A percentile compares a stretch with the other conserved stretches of the same genome.
phyloP scores from a whole-genome alignment of 2,797 vertebrate species.

The Syndactyla subalaris region DNA sequence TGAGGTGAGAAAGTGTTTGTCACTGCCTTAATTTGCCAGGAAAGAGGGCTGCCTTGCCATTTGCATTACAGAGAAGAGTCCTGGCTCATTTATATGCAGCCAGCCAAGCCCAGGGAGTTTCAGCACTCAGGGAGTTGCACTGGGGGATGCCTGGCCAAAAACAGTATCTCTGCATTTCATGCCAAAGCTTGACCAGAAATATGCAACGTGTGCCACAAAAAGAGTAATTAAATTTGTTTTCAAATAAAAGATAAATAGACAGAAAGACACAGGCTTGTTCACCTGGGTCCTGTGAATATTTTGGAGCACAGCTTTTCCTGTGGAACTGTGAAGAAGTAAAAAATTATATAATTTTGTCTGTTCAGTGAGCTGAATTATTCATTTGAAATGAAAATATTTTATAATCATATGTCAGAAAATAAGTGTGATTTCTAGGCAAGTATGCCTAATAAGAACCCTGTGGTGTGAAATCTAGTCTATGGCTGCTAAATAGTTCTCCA shows the following conservation, averaged over 20 bases:
- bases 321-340: constrained; percentile 27
- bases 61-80: constrained; percentile 30
- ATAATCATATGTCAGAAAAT: constrained; percentile 57
- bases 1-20: not conserved
- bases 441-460: constrained; percentile 50
- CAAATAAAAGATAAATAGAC: not conserved
- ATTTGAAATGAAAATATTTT: constrained; percentile 69
- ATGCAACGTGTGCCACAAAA: not conserved
- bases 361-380: constrained; percentile 59
- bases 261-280: not conserved
- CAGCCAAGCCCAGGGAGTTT: constrained; percentile 20
- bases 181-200: not conserved
- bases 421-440: constrained; percentile 54
- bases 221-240: constrained; percentile 18
- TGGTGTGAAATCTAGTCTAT: constrained; percentile 36
- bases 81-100: constrained; percentile 37
- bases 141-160: not conserved
- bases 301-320: constrained; percentile 1
- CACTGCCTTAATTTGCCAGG: constrained; percentile 29
- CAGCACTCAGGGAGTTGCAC: constrained; percentile 12
- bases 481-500: constrained; percentile 60
- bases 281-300: not conserved
- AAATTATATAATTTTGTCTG: constrained; percentile 27
- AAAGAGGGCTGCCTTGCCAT: constrained; percentile 4
- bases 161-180: constrained; percentile 13